Conservation (phyloP, 2,113 vertebrate species). For the Caranx ignobilis region DNA sequence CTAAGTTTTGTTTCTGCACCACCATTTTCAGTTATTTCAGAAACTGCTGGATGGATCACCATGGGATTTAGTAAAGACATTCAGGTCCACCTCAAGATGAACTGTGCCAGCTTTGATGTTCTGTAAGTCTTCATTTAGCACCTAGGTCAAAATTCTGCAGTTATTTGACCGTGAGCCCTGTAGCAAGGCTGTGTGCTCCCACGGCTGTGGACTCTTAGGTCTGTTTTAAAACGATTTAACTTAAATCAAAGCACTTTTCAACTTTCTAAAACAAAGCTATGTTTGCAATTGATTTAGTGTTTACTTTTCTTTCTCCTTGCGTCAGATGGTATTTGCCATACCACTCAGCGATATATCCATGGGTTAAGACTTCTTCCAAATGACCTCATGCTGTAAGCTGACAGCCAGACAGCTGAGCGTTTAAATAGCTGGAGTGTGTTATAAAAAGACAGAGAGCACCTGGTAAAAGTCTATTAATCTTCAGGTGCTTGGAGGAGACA, state of each 20-base stretch:
- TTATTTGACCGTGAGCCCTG: not conserved
- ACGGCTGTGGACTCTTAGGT: not conserved
- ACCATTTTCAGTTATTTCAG: not conserved
- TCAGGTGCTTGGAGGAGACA: constrained; percentile 83
- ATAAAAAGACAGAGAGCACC: constrained; percentile 84
- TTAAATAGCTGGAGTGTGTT: constrained; percentile 82
- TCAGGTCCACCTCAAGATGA: not conserved
- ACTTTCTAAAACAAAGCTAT: not conserved
- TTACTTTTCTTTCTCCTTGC: not conserved
- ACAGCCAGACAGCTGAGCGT: constrained; percentile 74
- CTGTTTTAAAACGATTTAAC: not conserved
- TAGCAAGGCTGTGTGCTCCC: not conserved
- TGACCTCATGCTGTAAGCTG: constrained; percentile 70
- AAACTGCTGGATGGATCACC: not conserved
- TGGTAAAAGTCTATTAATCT: constrained; percentile 85
- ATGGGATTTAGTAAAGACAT: not conserved
- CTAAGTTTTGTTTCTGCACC: not conserved
- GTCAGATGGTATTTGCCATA: constrained; percentile 21
- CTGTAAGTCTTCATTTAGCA: not conserved
- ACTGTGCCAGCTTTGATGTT: not conserved
- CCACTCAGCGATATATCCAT: constrained; percentile 12
- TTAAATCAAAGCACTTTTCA: not conserved
- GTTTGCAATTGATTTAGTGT: constrained; percentile 1
- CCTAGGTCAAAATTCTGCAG: not conserved
- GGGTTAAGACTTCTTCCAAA: constrained; percentile 63